Evolutionary conservation across 1,140 invertebrate genomes (phyloP), one percentile per base, ranked within the genome.

Genomic region (Neocloeon triangulifer): DNA sequence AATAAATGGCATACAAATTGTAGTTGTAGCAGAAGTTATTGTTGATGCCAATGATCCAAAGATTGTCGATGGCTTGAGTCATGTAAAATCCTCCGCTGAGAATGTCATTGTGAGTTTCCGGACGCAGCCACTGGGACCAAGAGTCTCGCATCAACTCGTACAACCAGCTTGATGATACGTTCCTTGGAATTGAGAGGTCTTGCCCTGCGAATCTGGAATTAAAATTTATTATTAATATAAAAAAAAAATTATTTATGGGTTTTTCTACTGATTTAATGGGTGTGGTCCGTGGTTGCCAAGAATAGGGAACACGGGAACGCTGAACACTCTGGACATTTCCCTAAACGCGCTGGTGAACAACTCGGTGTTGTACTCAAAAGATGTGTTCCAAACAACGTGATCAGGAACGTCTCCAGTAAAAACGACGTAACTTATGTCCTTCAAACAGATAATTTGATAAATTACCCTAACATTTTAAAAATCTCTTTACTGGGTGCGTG

Each of bases 231-330:
- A n/a, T n/a, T n/a, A n/a, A n/a, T n/a, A n/a, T n/a, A n/a, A n/a
- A n/a, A n/a, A n/a, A n/a, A n/a, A n/a, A n/a, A n/a, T n/a, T n/a
- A n/a, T n/a, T 28, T 28, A 28, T 13, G 26, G 6, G 13, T 12
- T 8, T 12, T 6, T 7, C 15, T 5, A 82, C 74, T 71, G 64
- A 55, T 91, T 86, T 4, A 79, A 57, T 3, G 85, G 85, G 52
- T 79, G 68, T 23, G 78, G 62, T 53, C 92, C 86, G 42, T 94
- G 86, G 48, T 94, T 94, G 25, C 84, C 85, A 25, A 92, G 50
- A 28, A 70, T 60, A 3, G 74, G 67, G 46, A 68, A 72, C 2
- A 91, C 58, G 1, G 62, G 55, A 16, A 62, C 66, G 1, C 62
- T 58, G 37, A 82, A 73, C 18, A 59, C 59, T 20, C 61, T 44